Percentiles rank a stretch among this genome's conserved stretches.
Evolutionary conservation across 2,888 invertebrate species (phyloP).

Genomic region (Tricholauxania praeusta): DNA sequence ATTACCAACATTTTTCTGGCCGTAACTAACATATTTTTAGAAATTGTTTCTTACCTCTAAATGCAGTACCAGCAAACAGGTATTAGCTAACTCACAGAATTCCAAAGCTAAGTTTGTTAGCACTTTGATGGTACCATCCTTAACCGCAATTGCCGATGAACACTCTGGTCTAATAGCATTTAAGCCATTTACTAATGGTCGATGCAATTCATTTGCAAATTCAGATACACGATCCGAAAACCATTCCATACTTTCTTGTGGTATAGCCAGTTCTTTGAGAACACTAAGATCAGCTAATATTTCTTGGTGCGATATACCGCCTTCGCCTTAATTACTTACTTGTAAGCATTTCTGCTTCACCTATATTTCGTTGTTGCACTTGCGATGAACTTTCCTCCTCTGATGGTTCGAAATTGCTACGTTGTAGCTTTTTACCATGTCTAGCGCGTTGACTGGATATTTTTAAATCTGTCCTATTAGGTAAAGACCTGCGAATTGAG

Average conservation of each 20-base stretch:
- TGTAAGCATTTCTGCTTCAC: too few relatives aligned
- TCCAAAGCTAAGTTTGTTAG: slow-evolving; percentile 79
- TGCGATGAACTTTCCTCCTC: too few relatives aligned
- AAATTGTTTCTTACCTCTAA: slow-evolving; percentile 77
- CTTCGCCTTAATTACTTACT: too few relatives aligned
- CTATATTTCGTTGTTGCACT: too few relatives aligned
- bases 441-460: slow-evolving; percentile 57
- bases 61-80: slow-evolving; percentile 90
- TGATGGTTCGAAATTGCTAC: too few relatives aligned
- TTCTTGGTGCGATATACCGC: slow-evolving; percentile 85
- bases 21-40: not conserved
- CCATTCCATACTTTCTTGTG: slow-evolving; percentile 95
- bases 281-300: slow-evolving; percentile 87
- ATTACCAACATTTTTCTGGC: too few relatives aligned
- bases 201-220: slow-evolving; percentile 72
- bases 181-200: slow-evolving; percentile 68
- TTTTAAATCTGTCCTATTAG: slow-evolving; percentile 81
- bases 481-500: slow-evolving; percentile 73
- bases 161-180: slow-evolving; percentile 59
- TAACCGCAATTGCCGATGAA: slow-evolving; percentile 64
- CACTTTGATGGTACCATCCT: slow-evolving; percentile 74
- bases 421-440: too few relatives aligned
- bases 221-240: slow-evolving; percentile 77
- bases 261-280: slow-evolving; percentile 85
- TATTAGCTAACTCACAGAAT: slow-evolving; percentile 90